Evolutionary conservation across 2,888 invertebrate genomes (phyloP).

Genomic region (Nomada flava): DNA sequence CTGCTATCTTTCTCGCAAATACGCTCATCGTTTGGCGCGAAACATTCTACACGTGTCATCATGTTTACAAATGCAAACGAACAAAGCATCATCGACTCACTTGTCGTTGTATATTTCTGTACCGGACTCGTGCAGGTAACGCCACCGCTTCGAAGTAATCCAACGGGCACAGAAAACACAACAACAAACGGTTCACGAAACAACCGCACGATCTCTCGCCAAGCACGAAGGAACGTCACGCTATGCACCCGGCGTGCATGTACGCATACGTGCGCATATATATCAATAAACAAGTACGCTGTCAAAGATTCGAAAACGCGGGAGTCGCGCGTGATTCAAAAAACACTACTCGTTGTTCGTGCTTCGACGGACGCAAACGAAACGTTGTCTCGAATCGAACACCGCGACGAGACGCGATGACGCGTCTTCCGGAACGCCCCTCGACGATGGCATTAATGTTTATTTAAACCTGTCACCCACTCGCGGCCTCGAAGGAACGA

Average conservation of each 20-base stretch:
- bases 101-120: background rate
- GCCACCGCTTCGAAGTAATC: constrained; percentile 47
- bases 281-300: background rate
- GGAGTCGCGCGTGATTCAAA: constrained; percentile 29
- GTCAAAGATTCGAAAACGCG: constrained; percentile 15
- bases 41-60: background rate
- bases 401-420: constrained; percentile 61
- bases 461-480: constrained; percentile 25
- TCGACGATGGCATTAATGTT: constrained; percentile 68
- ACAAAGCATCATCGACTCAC: constrained; percentile 33
- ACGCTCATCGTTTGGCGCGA: background rate
- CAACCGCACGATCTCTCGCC: constrained; percentile 27
- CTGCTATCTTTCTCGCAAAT: background rate
- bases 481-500: constrained; percentile 14
- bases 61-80: background rate
- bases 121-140: background rate
- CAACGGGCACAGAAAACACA: constrained; percentile 47
- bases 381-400: constrained; percentile 2
- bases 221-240: constrained; percentile 11
- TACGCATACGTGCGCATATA: too few relatives aligned
- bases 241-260: background rate
- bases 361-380: background rate
- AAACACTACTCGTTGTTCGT: background rate
- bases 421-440: constrained; percentile 54
- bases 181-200: constrained; percentile 31